phyloP scores from a whole-genome alignment of 2,113 vertebrate genomes.

The Suricata suricatta region DNA sequence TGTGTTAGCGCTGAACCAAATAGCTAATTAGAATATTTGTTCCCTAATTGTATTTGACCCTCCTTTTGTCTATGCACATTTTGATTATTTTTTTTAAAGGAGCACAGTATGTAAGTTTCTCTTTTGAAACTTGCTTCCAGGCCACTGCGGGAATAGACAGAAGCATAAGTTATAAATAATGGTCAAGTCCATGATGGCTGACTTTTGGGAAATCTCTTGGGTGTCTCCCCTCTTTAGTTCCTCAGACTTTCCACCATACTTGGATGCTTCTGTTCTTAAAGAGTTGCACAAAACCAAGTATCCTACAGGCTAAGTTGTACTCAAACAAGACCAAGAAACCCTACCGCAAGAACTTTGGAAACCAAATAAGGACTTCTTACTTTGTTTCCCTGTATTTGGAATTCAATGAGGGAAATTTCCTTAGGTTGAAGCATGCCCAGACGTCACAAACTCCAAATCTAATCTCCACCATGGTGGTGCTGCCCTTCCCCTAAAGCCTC shows the following conservation, averaged over 20 bases:
- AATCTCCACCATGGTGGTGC: background rate
- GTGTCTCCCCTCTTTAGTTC: background rate
- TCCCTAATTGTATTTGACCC: background rate
- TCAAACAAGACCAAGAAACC: background rate
- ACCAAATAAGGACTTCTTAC: background rate
- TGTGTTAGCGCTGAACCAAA: background rate
- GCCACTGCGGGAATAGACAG: background rate
- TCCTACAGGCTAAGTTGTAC: background rate
- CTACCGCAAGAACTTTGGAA: background rate
- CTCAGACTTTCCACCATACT: background rate
- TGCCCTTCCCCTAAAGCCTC: background rate
- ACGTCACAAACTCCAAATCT: conserved; percentile 5
- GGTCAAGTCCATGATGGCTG: background rate
- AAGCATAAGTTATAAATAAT: background rate
- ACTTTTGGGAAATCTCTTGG: background rate
- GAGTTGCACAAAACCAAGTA: background rate
- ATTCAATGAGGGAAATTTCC: background rate
- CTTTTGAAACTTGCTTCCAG: conserved; percentile 32
- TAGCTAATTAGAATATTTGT: background rate
- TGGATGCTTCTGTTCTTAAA: background rate
- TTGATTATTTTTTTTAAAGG: background rate
- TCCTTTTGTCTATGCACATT: background rate
- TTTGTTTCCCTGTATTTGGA: background rate
- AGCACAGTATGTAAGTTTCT: background rate
- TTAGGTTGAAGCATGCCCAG: background rate